Evolutionary conservation across 2,113 vertebrate genomes (phyloP).

Genomic region (Syrmaticus mikado): DNA sequence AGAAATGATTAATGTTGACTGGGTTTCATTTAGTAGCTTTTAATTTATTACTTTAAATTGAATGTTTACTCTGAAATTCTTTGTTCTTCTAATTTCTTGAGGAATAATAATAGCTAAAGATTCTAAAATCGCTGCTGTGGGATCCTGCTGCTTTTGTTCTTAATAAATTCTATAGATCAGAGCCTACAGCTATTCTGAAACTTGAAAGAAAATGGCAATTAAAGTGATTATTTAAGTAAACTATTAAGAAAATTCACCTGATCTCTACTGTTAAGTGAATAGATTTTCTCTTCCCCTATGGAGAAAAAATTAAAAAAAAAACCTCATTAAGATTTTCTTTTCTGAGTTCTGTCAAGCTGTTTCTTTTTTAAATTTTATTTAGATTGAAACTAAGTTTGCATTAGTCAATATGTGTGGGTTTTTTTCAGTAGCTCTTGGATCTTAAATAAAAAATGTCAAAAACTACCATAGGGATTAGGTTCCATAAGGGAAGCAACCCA

Average conservation of each 20-base stretch:
- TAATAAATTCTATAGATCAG: constrained; percentile 21
- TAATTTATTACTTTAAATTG: background rate
- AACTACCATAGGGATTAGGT: background rate
- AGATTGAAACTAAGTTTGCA: background rate
- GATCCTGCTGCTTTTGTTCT: constrained; percentile 28
- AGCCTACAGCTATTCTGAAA: background rate
- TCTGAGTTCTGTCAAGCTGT: background rate
- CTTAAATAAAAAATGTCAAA: background rate
- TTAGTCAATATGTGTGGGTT: background rate
- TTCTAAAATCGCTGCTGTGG: background rate
- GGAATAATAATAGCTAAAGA: background rate
- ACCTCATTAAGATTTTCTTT: background rate
- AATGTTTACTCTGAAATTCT: background rate
- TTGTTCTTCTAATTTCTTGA: constrained; percentile 9
- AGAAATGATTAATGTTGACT: constrained; percentile 31
- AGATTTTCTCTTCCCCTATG: background rate
- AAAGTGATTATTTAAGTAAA: constrained; percentile 36
- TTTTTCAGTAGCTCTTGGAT: background rate
- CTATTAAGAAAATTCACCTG: constrained; percentile 34
- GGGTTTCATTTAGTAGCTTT: background rate
- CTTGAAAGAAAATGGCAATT: constrained; percentile 17
- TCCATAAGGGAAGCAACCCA: background rate
- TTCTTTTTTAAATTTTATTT: background rate
- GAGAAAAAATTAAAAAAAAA: background rate
- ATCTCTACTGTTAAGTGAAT: background rate